These are phyloP conservation scores for Rhynchomys soricoides DNA, from an alignment of 2,113 vertebrate species.

Conservation along the genomic window DNA sequence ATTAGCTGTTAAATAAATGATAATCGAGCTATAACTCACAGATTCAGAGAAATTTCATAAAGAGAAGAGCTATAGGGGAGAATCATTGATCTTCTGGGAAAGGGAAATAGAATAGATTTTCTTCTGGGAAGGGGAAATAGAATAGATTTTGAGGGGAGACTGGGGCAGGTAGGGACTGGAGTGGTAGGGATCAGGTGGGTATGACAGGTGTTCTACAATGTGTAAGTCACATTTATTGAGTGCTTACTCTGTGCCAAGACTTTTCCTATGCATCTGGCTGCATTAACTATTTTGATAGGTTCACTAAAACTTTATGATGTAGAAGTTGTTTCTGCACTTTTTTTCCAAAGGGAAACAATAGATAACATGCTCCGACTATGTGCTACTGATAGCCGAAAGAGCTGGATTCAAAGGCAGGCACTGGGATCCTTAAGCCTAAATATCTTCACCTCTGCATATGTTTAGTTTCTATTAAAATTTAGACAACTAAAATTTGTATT, in stretches of 20 bases:
- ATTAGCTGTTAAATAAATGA: too few species aligned
- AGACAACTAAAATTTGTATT: background rate
- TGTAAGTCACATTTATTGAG: background rate
- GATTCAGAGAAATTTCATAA: background rate
- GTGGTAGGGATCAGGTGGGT: background rate
- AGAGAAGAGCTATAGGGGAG: background rate
- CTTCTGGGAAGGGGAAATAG: background rate
- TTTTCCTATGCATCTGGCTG: background rate
- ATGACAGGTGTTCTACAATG: background rate
- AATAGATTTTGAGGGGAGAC: background rate
- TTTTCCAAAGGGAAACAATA: background rate
- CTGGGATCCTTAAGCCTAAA: background rate
- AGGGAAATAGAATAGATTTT: background rate
- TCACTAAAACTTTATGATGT: background rate
- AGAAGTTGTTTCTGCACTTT: background rate
- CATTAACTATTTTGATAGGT: background rate
- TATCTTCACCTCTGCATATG: background rate
- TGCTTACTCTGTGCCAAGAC: background rate
- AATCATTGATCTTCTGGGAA: background rate
- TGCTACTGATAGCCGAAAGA: background rate
- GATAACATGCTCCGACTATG: background rate
- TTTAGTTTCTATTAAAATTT: background rate
- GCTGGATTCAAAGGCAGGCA: background rate
- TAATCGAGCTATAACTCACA: too few species aligned
- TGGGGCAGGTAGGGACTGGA: background rate